These are phyloP conservation scores for Anagyrus pseudococci DNA, from an alignment of 2,888 invertebrate genomes.

Conservation along the genomic window DNA sequence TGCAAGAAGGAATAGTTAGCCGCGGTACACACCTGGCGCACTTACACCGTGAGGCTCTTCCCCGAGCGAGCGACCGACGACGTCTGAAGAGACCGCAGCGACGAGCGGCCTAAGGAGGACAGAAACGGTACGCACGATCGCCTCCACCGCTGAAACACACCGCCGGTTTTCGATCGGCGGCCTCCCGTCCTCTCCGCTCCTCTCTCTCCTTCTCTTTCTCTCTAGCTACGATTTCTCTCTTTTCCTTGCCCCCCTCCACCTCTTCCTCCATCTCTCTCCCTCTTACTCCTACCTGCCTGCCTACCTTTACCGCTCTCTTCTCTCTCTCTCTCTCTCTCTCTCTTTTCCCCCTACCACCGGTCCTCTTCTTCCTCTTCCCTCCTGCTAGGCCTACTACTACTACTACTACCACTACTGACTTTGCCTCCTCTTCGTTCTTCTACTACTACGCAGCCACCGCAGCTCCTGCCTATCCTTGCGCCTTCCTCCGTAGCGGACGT, in stretches of 20 bases:
- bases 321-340: slow-evolving; percentile 30
- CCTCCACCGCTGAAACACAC: slow-evolving; percentile 57
- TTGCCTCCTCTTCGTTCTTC: background rate
- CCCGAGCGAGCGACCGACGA: slow-evolving; percentile 56
- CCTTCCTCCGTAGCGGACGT: slow-evolving; percentile 24
- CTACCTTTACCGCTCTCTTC: background rate
- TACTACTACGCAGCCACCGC: slow-evolving; percentile 4
- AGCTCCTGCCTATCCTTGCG: slow-evolving; percentile 18
- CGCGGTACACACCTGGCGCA: slow-evolving; percentile 54
- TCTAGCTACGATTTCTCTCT: slow-evolving; percentile 42
- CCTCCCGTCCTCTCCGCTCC: slow-evolving; percentile 33
- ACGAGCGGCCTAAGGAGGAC: slow-evolving; percentile 58
- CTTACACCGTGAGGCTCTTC: slow-evolving; percentile 51
- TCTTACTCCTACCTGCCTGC: background rate
- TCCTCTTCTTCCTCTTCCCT: background rate
- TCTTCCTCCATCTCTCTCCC: slow-evolving; percentile 11
- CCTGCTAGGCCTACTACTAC: slow-evolving; percentile 7
- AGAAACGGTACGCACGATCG: slow-evolving; percentile 61
- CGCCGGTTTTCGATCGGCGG: slow-evolving; percentile 52
- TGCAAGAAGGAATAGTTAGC: too few relatives aligned
- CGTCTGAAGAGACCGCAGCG: slow-evolving; percentile 55
- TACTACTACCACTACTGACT: background rate
- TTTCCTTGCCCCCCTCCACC: slow-evolving; percentile 31
- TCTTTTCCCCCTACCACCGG: slow-evolving; percentile 27
- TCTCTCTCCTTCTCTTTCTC: slow-evolving; percentile 37